Conservation (phyloP, 2,113 vertebrate genomes). For the Syngnathoides biaculeatus region DNA sequence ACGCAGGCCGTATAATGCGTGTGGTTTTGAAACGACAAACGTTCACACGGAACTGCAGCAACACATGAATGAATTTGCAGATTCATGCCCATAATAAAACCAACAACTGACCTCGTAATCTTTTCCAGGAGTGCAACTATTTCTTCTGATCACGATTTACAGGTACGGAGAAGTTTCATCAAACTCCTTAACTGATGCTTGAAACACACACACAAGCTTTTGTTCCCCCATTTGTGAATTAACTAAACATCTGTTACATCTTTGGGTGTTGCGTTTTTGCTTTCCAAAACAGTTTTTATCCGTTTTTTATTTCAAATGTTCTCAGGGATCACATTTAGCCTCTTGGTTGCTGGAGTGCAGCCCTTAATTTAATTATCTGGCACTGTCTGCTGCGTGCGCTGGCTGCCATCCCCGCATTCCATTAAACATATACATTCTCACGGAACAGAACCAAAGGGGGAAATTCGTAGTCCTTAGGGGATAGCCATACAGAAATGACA, state of each 20-base stretch:
- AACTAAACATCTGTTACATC: neutral
- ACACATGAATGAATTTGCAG: too few species aligned
- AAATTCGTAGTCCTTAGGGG: constrained; percentile 15
- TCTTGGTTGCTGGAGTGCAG: constrained; percentile 46
- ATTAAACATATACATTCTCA: constrained; percentile 36
- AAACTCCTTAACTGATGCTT: too few species aligned
- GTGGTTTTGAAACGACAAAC: too few species aligned
- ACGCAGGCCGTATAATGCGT: too few species aligned
- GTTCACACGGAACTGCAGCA: too few species aligned
- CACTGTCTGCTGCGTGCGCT: constrained; percentile 30
- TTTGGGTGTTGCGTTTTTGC: neutral
- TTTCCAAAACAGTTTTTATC: neutral
- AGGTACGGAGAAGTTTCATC: too few species aligned
- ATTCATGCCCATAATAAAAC: too few species aligned
- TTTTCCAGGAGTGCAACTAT: too few species aligned
- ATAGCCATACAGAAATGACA: constrained; percentile 31
- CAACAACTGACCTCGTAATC: too few species aligned
- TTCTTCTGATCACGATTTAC: too few species aligned
- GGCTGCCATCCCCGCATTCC: constrained; percentile 42
- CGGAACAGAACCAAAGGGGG: constrained; percentile 22
- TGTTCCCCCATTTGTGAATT: neutral
- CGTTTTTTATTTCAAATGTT: neutral
- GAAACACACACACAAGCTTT: neutral
- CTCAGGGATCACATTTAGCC: constrained; percentile 36
- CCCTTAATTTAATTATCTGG: constrained; percentile 60